Base-by-base conservation (phyloP, 2,888 invertebrate genomes). In the Euzetes globulus region DNA sequence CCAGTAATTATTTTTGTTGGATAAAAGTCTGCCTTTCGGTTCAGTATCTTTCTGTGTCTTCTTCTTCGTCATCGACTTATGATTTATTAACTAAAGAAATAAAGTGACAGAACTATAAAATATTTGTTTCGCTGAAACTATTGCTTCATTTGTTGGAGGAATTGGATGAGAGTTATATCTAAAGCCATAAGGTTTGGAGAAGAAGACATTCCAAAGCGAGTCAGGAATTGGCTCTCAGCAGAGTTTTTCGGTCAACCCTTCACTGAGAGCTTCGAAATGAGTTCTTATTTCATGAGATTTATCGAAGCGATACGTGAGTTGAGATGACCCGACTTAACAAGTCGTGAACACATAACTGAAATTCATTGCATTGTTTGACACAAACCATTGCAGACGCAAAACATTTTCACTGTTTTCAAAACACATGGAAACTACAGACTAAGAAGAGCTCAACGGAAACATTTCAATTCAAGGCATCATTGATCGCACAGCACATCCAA, bases 1-100 rank as follows among this genome's bases (percentile, higher is more conserved):
- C 37, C 17, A 19, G 22, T 68, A 41, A 22, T 22, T 63, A 63
- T 29, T 29, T 11, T 17, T 22, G 22, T 17, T 45, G 13, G 45
- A 45, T 1, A 68, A 13, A 11, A 17, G 33, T n/a, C 17, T 11
- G 9, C 3, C 19, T 37, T 33, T 33, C 4, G 33, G 37, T 37
- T 33, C 37, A 37, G 19, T 19, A n/a, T 65, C 37, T 33, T 37
- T 65, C 33, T 1, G 11, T 1, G 11, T 65, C 45, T 68, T 68
- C 45, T 68, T 68, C 45, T 68, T 68, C 22, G 45, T 22, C 41
- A 68, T 68, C 68, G 41, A 25, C 60, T 60, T 68, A 45, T 41
- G 68, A 68, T 68, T 68, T 68, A 68, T 68, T 37, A 33, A 33
- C 63, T 63, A n/a, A 52, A 60, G 63, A 63, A 63, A 37, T 27